phyloP scores from a whole-genome alignment of 2,113 vertebrate genomes.

The Crotalus helleri region DNA sequence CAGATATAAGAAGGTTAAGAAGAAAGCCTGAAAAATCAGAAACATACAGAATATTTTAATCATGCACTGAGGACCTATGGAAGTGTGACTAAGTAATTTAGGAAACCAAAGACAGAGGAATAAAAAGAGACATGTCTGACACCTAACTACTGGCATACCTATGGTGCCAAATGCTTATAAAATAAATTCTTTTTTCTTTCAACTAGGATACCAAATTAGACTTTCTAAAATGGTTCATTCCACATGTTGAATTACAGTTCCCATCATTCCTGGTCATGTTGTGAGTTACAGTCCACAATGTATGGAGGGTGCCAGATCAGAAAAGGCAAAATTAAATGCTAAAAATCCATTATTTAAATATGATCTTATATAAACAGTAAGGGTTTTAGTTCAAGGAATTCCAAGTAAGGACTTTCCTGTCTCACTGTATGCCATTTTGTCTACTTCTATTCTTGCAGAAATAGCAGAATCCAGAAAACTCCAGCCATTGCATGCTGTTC shows the following conservation, averaged over 20 bases:
- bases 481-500: background rate
- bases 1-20: background rate
- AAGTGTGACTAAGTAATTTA: background rate
- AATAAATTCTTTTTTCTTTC: background rate
- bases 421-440: background rate
- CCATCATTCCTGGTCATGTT: background rate
- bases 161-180: background rate
- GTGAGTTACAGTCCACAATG: background rate
- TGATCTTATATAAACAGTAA: background rate
- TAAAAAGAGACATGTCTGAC: background rate
- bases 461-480: background rate
- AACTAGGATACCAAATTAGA: background rate
- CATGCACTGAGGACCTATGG: background rate
- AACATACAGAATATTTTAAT: background rate
- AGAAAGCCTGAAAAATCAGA: background rate
- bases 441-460: background rate
- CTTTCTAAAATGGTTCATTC: background rate
- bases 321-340: background rate
- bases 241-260: background rate
- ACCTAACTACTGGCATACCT: background rate
- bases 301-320: background rate
- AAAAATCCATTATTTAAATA: background rate
- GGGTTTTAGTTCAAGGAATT: background rate
- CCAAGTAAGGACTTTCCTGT: background rate
- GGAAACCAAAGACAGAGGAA: background rate